Evolutionary conservation across 2,113 vertebrate genomes (phyloP).

Genomic region (Poecile atricapillus): DNA sequence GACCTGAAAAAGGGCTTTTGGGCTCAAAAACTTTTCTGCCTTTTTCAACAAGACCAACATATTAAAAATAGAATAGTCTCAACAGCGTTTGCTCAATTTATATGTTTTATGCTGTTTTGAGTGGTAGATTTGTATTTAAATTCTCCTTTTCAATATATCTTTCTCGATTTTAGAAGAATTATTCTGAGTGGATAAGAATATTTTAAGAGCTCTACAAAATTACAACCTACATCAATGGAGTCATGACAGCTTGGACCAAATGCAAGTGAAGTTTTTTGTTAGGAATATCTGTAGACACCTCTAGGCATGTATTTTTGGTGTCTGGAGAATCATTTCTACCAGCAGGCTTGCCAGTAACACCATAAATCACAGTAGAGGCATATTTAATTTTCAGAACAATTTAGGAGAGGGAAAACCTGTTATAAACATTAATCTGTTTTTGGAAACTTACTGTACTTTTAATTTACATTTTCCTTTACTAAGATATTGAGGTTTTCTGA

Average conservation of each 20-base stretch:
- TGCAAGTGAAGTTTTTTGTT: background rate
- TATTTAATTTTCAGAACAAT: conserved; percentile 29
- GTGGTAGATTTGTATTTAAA: background rate
- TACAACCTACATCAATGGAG: background rate
- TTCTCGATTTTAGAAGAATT: background rate
- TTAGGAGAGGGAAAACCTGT: conserved; percentile 12
- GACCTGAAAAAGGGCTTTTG: background rate
- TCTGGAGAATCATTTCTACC: background rate
- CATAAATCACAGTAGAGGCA: conserved; percentile 34
- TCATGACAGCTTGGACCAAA: conserved; percentile 37
- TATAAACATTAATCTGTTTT: conserved; percentile 29
- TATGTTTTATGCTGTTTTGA: background rate
- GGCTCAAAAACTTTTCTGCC: background rate
- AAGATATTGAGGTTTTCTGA: conserved; percentile 9
- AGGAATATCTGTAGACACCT: background rate
- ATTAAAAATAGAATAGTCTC: background rate
- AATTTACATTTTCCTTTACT: conserved; percentile 37
- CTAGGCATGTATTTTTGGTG: conserved; percentile 29
- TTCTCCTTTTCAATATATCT: background rate
- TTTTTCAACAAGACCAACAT: background rate
- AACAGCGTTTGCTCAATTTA: background rate
- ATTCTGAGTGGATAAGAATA: background rate
- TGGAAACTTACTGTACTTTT: conserved; percentile 3
- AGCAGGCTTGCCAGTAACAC: conserved; percentile 19
- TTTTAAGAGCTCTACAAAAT: conserved; percentile 24